Evolutionary conservation across 37 sponge, comb jelly and placozoan species (phyloP).

Genomic region (Cliona cf. orientalis): DNA sequence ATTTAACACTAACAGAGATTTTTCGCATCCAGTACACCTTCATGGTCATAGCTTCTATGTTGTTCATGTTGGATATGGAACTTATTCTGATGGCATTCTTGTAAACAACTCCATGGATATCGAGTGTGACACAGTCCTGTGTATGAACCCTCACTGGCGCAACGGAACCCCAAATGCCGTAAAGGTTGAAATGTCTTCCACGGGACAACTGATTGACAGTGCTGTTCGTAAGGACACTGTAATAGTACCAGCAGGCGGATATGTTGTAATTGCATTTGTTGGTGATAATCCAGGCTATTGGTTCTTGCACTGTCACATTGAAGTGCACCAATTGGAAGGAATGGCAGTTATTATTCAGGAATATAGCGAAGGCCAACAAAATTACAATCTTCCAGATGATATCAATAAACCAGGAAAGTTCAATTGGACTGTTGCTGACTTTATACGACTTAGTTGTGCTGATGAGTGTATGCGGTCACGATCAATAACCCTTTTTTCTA

Average conservation of each 20-base stretch:
- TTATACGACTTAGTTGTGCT: no score
- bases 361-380: not conserved
- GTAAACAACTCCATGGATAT: not conserved
- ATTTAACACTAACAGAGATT: not conserved
- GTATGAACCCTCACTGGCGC: conserved; percentile 13
- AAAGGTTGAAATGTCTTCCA: not conserved
- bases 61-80: conserved; percentile 62
- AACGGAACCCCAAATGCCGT: not conserved
- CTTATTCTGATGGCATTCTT: conserved; percentile 29
- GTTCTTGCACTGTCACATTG: conserved; percentile 93
- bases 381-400: not conserved
- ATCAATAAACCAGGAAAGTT: conserved; percentile 13
- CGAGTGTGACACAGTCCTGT: not conserved
- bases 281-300: conserved; percentile 91
- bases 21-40: conserved; percentile 66
- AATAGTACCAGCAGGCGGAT: conserved; percentile 85
- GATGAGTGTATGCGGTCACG: no score
- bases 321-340: conserved; percentile 75
- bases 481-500: no score
- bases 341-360: conserved; percentile 78
- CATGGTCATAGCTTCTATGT: conserved; percentile 82
- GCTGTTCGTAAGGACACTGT: conserved; percentile 83
- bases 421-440: conserved; percentile 2
- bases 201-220: not conserved
- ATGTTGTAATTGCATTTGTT: conserved; percentile 71